Base-by-base conservation (phyloP, 2,113 vertebrate species). In the Salvator merianae region DNA sequence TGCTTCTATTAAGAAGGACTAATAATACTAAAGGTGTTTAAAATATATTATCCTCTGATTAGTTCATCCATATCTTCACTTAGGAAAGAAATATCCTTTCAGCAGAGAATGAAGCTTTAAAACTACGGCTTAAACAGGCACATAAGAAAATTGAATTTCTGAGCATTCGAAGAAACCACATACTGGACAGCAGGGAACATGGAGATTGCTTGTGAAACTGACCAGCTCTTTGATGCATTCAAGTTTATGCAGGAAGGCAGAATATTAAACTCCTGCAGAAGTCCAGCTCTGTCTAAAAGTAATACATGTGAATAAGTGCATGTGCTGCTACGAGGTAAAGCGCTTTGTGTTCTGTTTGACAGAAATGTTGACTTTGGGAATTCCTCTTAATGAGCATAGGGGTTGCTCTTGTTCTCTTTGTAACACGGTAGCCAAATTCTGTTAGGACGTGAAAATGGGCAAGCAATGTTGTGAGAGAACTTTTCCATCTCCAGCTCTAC, bases 101-200 rank as follows among this genome's bases (percentile, higher is more conserved):
- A 90, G 97, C 96, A 91, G 94, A 92, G 81, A 99, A 99, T 5
- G 97, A 98, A 87, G 96, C 95, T 88, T 96, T 99, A 92, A 96
- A 96, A 86, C 96, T 95, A 79, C 98, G 97, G 68, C 95, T 99
- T 91, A 97, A 95, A 92, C 96, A 97, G 47, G 95, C 97, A 55
- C 97, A 98, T 89, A 96, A 95, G 85, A 98, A 97, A 92, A 97
- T 99, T 88, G 97, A 99, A 86, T 95, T 96, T 66, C 95, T 99
- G 77, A 96, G 97, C 90, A 94, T 97, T 85, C 90, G 92, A 89
- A 94, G 84, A 90, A 96, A 95, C 84, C 95, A 95, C 1, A 86
- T 95, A 81, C 83, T 84, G 2, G 84, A 94, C 59, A 92, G 88
- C 26, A 89, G 91, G 43, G 93, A 95, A 6, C 92, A 93, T 66